Conservation (phyloP, 1,140 invertebrate genomes). For the Drosophila parabipectinata region DNA sequence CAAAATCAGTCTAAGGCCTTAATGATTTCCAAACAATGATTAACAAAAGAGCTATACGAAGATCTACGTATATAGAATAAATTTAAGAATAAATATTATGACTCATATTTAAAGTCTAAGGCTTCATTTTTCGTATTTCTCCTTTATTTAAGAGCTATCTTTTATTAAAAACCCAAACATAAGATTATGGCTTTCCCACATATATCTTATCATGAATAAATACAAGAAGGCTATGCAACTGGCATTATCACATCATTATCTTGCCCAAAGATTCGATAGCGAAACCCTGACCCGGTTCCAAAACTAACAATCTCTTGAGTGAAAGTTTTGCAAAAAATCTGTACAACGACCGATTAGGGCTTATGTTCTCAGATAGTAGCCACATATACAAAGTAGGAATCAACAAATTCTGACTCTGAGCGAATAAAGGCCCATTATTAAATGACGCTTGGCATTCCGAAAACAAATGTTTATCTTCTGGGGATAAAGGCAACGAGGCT, state of each 20-base stretch:
- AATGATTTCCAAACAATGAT: slow-evolving; percentile 36
- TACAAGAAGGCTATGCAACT: slow-evolving; percentile 45
- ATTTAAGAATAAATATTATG: too few relatives aligned
- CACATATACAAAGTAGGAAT: neutral
- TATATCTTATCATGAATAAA: slow-evolving; percentile 61
- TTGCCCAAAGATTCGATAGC: slow-evolving; percentile 58
- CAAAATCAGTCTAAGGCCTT: slow-evolving; percentile 17
- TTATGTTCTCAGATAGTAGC: slow-evolving; percentile 1
- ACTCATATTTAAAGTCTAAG: neutral
- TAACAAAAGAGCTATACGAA: slow-evolving; percentile 12
- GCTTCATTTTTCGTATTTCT: neutral
- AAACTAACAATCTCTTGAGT: slow-evolving; percentile 38
- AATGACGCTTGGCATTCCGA: slow-evolving; percentile 1
- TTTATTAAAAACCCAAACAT: slow-evolving; percentile 39
- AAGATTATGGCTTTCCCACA: slow-evolving; percentile 21
- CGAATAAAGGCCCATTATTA: neutral
- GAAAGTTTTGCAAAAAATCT: slow-evolving; percentile 49
- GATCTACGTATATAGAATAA: neutral
- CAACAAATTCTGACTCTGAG: neutral
- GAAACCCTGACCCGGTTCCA: slow-evolving; percentile 59
- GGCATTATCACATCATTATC: slow-evolving; percentile 70
- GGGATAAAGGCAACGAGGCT: slow-evolving; percentile 11
- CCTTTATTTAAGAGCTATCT: neutral
- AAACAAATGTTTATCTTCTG: slow-evolving; percentile 6
- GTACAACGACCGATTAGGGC: slow-evolving; percentile 55